phyloP scores from a whole-genome alignment of 2,113 vertebrate genomes.

The Bos indicus region DNA sequence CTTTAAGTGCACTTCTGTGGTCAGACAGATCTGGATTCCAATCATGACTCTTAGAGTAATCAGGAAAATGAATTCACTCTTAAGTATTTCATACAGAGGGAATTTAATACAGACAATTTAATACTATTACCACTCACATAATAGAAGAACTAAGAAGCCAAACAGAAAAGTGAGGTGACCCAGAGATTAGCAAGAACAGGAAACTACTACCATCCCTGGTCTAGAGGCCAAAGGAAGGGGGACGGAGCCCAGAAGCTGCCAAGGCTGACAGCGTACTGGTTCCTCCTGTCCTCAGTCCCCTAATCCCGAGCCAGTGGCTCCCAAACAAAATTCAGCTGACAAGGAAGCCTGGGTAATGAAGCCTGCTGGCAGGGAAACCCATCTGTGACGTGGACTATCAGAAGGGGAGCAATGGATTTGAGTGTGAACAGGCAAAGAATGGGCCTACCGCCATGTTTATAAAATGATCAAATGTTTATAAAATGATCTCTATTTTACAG shows the following conservation, averaged over 20 bases:
- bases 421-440: not conserved
- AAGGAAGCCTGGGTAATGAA: not conserved
- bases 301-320: not conserved
- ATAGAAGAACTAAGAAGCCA: not conserved
- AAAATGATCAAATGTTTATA: not conserved
- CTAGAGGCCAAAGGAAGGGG: not conserved
- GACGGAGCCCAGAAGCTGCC: not conserved
- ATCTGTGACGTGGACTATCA: not conserved
- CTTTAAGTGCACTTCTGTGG: not conserved
- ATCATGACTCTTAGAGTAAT: not conserved
- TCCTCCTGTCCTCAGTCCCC: not conserved
- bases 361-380: not conserved
- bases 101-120: not conserved
- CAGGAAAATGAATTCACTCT: slow-evolving; percentile 19
- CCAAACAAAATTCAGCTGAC: not conserved
- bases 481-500: not conserved
- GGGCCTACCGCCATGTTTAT: not conserved
- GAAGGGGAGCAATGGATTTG: not conserved
- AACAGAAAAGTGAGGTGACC: not conserved
- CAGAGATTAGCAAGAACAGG: not conserved
- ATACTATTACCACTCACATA: not conserved
- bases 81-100: slow-evolving; percentile 9
- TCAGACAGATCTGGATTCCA: slow-evolving; percentile 6
- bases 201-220: not conserved
- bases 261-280: not conserved